Conservation (phyloP, 37 sponge, comb jelly and placozoan species). For the Mnemiopsis leidyi region DNA sequence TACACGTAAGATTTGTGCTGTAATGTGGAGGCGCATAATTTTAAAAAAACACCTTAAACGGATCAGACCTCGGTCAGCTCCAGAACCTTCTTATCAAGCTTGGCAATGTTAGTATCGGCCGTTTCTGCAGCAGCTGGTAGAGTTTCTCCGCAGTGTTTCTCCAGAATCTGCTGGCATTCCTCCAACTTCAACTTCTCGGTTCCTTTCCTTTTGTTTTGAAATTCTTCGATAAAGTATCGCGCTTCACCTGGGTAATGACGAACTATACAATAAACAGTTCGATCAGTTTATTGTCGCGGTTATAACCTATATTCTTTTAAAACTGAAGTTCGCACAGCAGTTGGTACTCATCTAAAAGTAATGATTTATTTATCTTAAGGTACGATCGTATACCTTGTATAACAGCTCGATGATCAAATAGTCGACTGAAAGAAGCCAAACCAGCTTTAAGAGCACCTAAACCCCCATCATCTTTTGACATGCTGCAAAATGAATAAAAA, state of each 20-base stretch:
- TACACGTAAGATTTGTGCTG: too few species aligned
- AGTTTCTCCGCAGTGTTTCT: background rate
- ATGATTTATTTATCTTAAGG: too few species aligned
- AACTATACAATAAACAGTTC: too few species aligned
- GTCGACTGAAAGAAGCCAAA: conserved; percentile 22
- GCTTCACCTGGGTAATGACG: conserved; percentile 27
- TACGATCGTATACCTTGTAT: too few species aligned
- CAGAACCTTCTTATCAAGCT: conserved; percentile 20
- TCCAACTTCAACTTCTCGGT: background rate
- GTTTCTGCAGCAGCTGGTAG: conserved; percentile 19
- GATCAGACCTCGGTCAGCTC: conserved; percentile 41
- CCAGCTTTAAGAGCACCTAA: conserved; percentile 45
- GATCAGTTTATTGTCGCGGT: too few species aligned
- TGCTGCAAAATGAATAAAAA: background rate
- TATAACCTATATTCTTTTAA: too few species aligned
- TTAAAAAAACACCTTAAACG: too few species aligned
- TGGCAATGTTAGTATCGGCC: background rate
- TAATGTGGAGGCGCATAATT: too few species aligned
- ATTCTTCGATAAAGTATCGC: conserved; percentile 33
- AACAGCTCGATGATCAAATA: conserved; percentile 47
- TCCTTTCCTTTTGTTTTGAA: conserved; percentile 60
- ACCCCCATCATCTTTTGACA: conserved; percentile 21
- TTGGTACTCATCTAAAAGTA: background rate
- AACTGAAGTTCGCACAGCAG: background rate
- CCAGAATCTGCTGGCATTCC: conserved; percentile 16